These are phyloP conservation scores for Anolis sagrei DNA, from an alignment of 2,113 vertebrate genomes.

Conservation along the genomic window DNA sequence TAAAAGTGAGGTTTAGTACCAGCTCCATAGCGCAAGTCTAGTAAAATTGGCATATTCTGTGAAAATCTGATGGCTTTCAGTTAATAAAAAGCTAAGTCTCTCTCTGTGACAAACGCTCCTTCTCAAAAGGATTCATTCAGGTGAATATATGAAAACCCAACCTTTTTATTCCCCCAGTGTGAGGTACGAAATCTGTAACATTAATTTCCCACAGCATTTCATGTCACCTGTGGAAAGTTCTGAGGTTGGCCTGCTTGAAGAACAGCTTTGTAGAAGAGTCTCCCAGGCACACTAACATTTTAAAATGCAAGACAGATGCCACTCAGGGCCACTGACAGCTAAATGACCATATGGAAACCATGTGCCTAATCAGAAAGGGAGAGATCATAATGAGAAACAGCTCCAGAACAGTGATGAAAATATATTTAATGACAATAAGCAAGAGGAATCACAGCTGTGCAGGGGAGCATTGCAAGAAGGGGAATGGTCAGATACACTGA, in stretches of 20 bases:
- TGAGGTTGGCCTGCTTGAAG: not conserved
- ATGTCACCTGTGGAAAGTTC: not conserved
- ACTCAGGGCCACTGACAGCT: conserved; percentile 47
- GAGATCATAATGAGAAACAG: conserved; percentile 52
- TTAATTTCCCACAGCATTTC: not conserved
- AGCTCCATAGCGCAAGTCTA: not conserved
- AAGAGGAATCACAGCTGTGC: conserved; percentile 40
- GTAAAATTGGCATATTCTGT: not conserved
- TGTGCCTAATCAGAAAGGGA: conserved; percentile 44
- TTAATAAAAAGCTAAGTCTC: not conserved
- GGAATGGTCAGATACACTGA: no score
- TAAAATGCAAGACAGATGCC: conserved; percentile 43
- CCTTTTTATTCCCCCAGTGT: not conserved
- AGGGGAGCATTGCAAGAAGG: conserved; percentile 36
- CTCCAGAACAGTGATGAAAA: conserved; percentile 55
- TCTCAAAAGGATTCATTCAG: not conserved
- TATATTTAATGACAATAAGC: conserved; percentile 54
- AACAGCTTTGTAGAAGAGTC: not conserved
- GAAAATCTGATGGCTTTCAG: not conserved
- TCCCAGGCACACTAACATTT: conserved; percentile 20
- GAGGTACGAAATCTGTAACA: conserved; percentile 1
- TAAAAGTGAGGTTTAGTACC: not conserved
- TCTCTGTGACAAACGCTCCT: not conserved
- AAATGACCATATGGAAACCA: conserved; percentile 34
- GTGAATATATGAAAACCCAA: not conserved